Percentiles rank a stretch among this genome's conserved stretches.
These are phyloP conservation scores for Agapornis canus DNA, from an alignment of 2,797 vertebrate species.

Conservation along the genomic window DNA sequence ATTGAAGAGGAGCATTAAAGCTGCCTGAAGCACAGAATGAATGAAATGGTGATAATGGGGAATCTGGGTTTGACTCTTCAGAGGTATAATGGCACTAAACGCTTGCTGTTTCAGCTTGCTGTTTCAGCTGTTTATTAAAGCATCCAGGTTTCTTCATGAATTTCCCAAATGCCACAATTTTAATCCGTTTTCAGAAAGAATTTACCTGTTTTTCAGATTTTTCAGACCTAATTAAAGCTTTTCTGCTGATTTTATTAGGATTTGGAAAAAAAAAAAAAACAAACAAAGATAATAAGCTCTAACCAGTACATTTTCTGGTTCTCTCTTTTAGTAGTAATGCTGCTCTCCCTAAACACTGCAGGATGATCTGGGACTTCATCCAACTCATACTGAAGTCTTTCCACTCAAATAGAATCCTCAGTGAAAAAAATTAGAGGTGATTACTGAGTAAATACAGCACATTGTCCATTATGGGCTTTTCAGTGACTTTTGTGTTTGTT, in stretches of 20 bases:
- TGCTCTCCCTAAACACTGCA: background rate
- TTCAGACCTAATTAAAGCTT: background rate
- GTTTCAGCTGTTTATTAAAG: background rate
- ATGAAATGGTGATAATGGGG: background rate
- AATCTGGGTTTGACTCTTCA: background rate
- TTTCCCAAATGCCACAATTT: background rate
- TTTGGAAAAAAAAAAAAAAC: background rate
- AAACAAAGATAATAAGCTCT: background rate
- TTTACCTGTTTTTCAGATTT: background rate
- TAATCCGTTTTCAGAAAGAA: background rate
- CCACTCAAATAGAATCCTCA: background rate
- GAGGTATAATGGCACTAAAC: background rate
- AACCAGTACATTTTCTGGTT: background rate
- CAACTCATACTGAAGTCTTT: conserved; percentile 17
- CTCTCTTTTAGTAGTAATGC: background rate
- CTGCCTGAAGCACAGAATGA: background rate
- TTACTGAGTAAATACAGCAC: background rate
- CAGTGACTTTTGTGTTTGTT: background rate
- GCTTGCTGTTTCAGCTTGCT: background rate
- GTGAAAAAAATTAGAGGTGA: conserved; percentile 32
- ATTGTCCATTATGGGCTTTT: background rate
- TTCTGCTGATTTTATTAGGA: background rate
- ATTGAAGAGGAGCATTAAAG: background rate
- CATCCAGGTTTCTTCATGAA: background rate
- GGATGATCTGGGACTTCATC: background rate